Conservation (phyloP, 2,113 vertebrate species). For the Todiramphus chloris region DNA sequence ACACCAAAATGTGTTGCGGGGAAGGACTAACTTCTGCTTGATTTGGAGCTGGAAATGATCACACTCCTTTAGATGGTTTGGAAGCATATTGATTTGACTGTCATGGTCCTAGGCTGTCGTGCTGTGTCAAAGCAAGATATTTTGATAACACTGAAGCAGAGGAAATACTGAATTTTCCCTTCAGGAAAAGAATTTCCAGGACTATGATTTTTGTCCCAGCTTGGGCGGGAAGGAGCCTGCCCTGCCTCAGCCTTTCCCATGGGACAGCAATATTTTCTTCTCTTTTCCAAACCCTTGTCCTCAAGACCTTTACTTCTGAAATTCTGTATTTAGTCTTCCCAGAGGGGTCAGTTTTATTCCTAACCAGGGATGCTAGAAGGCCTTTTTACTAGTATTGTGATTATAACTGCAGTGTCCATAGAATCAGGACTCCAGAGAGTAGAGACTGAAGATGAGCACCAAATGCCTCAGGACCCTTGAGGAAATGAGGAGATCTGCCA, state of each 20-base stretch:
- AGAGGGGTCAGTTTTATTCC: neutral
- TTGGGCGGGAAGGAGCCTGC: neutral
- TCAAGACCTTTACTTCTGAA: neutral
- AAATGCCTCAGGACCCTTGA: neutral
- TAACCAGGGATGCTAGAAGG: neutral
- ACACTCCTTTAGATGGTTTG: neutral
- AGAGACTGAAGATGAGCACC: neutral
- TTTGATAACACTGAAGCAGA: neutral
- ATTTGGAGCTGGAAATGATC: conserved; percentile 25
- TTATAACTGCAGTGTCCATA: neutral
- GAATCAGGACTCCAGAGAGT: neutral
- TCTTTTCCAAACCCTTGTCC: neutral
- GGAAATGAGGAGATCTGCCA: neutral
- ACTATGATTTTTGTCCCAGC: neutral
- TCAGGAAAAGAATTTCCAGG: neutral
- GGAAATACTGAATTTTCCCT: neutral
- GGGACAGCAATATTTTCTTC: neutral
- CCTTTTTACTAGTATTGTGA: neutral
- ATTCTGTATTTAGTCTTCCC: neutral
- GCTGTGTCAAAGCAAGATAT: neutral
- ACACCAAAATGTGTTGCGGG: neutral
- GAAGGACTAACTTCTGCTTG: neutral
- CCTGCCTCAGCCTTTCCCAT: neutral
- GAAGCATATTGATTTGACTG: conserved; percentile 53
- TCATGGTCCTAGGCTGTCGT: neutral